Evolutionary conservation across 2,797 vertebrate species (phyloP), one percentile per base, ranked within the genome.

Genomic region (Acanthiza pusilla): DNA sequence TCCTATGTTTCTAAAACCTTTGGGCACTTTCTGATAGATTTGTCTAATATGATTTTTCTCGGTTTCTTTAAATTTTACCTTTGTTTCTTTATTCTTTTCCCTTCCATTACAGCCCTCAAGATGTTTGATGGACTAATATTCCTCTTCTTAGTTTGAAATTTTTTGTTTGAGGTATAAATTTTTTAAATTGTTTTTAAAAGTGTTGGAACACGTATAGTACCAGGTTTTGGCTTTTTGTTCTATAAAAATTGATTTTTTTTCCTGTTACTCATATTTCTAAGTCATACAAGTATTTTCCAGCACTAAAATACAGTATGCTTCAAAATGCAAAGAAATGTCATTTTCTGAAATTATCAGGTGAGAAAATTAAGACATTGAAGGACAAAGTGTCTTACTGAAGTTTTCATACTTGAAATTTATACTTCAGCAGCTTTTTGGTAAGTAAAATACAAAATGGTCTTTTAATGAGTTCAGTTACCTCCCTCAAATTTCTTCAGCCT

Each of bases 361-460:
- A 54, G 25, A 50, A 72, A 84, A 72, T 51, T 20, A 77, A 57
- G 26, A 40, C 5, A n/a, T 1, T 42, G 45, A 60, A 94, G 34
- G 27, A 71, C 21, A 53, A 67, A 84, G 1, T 12, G 21, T 27
- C 47, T 50, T 75, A n/a, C 5, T 26, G 32, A 77, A 42, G 11
- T 40, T 9, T 2, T 32, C 36, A 30, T 51, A 32, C 15, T 58
- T 1, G 0, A 74, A 80, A 61, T 27, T 0, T 1, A 60, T 45
- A 68, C 11, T 65, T 72, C 12, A 27, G n/a, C 16, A 73, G 16
- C 13, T 72, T 48, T 68, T 26, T 11, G 34, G 36, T 36, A 84
- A 77, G 20, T 3, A 74, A 94, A 74, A 83, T 16, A 57, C 17
- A 43, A 40, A 57, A 13, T 9, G 11, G 22, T 36, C 5, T 45